Conservation (phyloP, 1,140 invertebrate genomes). For the Drosophila suzukii region DNA sequence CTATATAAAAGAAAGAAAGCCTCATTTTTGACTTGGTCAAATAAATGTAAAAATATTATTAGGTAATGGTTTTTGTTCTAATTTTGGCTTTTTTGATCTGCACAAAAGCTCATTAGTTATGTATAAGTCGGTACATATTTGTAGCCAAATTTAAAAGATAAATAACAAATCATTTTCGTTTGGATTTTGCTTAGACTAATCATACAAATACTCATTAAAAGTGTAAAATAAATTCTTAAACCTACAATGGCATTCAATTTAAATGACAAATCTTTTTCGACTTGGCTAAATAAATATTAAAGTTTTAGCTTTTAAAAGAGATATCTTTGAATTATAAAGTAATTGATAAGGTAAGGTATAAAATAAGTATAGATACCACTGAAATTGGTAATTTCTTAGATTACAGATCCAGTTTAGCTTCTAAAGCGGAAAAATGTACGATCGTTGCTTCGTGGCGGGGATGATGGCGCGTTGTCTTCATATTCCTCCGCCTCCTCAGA, state of each 20-base stretch:
- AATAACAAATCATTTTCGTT: background rate
- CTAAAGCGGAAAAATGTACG: conserved; percentile 17
- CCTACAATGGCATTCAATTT: background rate
- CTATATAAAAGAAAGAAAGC: background rate
- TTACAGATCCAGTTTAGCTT: conserved; percentile 2
- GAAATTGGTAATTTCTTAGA: background rate
- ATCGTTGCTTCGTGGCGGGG: conserved; percentile 37
- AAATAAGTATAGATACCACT: background rate
- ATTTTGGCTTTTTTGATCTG: background rate
- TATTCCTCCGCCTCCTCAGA: conserved; percentile 24
- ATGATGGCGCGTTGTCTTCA: conserved; percentile 45
- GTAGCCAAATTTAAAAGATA: background rate
- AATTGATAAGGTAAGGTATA: background rate
- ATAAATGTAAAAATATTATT: background rate
- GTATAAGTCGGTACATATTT: background rate
- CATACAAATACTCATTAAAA: background rate
- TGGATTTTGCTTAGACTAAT: background rate
- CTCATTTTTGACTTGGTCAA: background rate
- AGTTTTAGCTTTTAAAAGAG: background rate
- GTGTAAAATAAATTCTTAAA: background rate
- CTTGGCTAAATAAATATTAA: background rate
- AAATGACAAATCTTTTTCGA: background rate
- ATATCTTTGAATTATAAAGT: background rate
- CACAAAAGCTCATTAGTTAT: background rate
- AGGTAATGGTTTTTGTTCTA: background rate